Base-by-base conservation (phyloP, 2,888 invertebrate genomes). In the Acleris literana region DNA sequence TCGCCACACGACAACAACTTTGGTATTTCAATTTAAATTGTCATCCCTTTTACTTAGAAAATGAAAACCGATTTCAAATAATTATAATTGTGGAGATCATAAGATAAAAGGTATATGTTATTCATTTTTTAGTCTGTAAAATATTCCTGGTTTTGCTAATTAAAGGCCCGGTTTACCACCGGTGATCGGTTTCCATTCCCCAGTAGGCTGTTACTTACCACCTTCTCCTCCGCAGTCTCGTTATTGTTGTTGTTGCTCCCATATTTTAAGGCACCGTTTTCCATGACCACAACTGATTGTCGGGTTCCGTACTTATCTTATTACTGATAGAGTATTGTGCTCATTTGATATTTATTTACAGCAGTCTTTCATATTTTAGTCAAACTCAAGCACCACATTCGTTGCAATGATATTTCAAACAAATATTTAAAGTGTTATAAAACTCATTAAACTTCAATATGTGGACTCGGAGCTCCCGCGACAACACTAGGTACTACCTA, bases 241-340 rank as follows among this genome's bases (percentile, higher is more conserved):
- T 91, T 92, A 82, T 91, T 92, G 86, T 92, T 92, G 86, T 92
- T 93, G 83, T 93, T 93, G 92, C 92, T 93, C 91, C 93, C 93
- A 92, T 92, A 91, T 86, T 92, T 93, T 90, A 93, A 93, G 92
- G 93, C 93, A 93, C 93, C 91, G 92, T 92, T 93, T 92, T 93
- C 93, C 93, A 93, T 93, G 90, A 87, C 92, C 90, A 86, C 87
- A 82, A 88, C 80, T 85, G 84, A 86, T 84, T 76, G 89, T 85
- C 85, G 88, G 86, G 85, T 81, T 75, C 68, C 76, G 76, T 83
- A 77, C 76, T 79, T 76, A 82, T 13, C 68, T 77, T 76, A 43
- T 80, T 76, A 58, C 60, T 64, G 68, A 65, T 63, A 64, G 17
- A 72, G 76, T 71, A 17, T 69, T 72, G 77, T 83, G 74, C 76